Evolutionary conservation across 2,113 vertebrate species (phyloP), one percentile per base, ranked within the genome.

Genomic region (Donacobius atricapilla): DNA sequence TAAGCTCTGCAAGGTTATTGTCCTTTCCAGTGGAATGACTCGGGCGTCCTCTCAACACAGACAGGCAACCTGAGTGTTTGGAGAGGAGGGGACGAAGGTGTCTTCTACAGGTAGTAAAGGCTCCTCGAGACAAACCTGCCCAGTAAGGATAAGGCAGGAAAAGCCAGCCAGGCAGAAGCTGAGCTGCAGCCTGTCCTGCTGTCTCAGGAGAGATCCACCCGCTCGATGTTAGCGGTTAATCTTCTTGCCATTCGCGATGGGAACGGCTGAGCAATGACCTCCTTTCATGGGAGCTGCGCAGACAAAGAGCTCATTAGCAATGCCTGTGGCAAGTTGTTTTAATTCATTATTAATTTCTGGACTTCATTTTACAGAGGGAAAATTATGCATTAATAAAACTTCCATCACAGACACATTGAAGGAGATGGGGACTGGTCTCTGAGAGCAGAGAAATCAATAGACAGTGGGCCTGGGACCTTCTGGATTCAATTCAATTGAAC

Each of bases 341-440:
- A 95, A 96, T 96, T 95, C 83, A 96, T 96, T 97, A 96, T 96
- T 93, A 97, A 97, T 95, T 94, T 93, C 89, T 90, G 90, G 95
- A 80, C 89, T 96, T 96, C 87, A 51, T 95, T 93, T 96, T 93
- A 77, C 81, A 85, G 39, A 70, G 56, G 68, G 90, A 82, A 95
- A 95, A 80, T 93, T 97, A 83, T 95, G 84, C 77, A 92, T 96
- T 96, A 86, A 93, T 88, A 96, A 96, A 97, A 93, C 57, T 90
- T 61, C 77, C 1, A 3, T 77, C 83, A 68, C 44, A 93, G 79
- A 48, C 24, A 75, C 31, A 10, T 9, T 42, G 80, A 66, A 60
- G 72, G 79, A 69, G 71, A 83, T 27, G 25, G 18, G 61, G n/a
- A 35, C 11, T 35, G 39, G 21, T 56, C 23, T 86, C 60, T 71